phyloP scores from a whole-genome alignment of 2,113 vertebrate genomes.

The Notechis scutatus region DNA sequence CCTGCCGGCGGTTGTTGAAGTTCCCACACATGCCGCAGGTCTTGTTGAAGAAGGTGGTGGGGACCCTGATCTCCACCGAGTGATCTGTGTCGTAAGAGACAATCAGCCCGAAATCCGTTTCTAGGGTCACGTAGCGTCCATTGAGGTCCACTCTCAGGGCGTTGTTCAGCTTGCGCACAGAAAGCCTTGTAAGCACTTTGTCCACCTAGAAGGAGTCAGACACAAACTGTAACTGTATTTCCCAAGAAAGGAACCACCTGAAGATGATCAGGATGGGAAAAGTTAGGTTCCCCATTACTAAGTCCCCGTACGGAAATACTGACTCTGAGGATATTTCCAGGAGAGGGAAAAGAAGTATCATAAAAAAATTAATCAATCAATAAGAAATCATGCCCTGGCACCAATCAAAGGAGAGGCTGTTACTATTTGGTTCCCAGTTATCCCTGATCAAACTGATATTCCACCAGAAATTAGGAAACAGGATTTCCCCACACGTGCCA shows the following conservation, averaged over 20 bases:
- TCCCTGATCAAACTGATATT: background rate
- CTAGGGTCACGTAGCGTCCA: conserved; percentile 64
- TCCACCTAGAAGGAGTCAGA: conserved; percentile 69
- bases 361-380: background rate
- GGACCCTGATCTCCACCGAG: conserved; percentile 71
- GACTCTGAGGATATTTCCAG: background rate
- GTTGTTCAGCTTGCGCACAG: conserved; percentile 59
- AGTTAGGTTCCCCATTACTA: background rate
- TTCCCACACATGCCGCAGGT: conserved; percentile 85
- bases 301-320: background rate
- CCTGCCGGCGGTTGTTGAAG: conserved; percentile 68
- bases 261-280: background rate
- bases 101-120: conserved; percentile 67
- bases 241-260: background rate
- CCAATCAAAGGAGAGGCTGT: background rate
- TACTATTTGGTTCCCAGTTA: background rate
- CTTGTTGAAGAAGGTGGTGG: conserved; percentile 66
- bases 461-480: background rate
- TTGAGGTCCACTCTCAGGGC: conserved; percentile 63
- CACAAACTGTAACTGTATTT: too few species aligned
- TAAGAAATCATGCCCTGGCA: background rate
- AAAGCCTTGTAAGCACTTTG: conserved; percentile 71
- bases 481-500: background rate
- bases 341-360: background rate
- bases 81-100: conserved; percentile 72